Conservation (phyloP, 2,888 invertebrate species). For the Lasioglossum pauxillum region DNA sequence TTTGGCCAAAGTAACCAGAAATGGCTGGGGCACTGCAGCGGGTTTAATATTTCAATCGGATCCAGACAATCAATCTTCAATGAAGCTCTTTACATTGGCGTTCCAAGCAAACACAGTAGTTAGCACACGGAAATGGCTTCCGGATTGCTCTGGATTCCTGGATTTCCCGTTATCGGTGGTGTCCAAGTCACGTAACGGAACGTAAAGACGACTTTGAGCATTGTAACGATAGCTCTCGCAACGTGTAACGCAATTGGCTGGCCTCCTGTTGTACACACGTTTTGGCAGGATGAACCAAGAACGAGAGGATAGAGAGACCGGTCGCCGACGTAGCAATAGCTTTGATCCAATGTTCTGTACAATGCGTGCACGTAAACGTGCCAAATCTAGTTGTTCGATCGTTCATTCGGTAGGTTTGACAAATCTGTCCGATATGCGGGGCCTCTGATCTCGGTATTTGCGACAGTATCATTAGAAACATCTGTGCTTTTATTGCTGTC, state of each 20-base stretch:
- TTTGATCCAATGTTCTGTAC: constrained; percentile 66
- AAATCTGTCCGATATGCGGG: constrained; percentile 43
- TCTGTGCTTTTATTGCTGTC: constrained; percentile 25
- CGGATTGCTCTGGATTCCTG: constrained; percentile 47
- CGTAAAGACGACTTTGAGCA: constrained; percentile 71
- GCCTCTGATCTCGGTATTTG: constrained; percentile 10
- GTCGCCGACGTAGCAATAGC: constrained; percentile 55
- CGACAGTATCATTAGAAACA: constrained; percentile 39
- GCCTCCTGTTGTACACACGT: constrained; percentile 62
- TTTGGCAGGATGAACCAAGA: constrained; percentile 65
- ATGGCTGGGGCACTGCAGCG: neutral
- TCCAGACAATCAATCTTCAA: constrained; percentile 43
- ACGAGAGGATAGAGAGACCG: constrained; percentile 56
- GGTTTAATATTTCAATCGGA: constrained; percentile 31
- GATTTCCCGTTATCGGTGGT: constrained; percentile 63
- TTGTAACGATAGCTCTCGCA: constrained; percentile 65
- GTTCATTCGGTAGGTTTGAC: constrained; percentile 62
- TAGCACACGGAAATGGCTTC: constrained; percentile 47
- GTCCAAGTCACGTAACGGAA: constrained; percentile 67
- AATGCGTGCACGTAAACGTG: constrained; percentile 68
- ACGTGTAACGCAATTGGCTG: constrained; percentile 65
- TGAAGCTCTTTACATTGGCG: constrained; percentile 52
- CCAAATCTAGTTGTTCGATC: constrained; percentile 69
- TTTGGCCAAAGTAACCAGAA: constrained; percentile 1
- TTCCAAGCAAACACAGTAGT: constrained; percentile 40